Conservation (phyloP, 2,113 vertebrate species). For the Okapia johnstoni region DNA sequence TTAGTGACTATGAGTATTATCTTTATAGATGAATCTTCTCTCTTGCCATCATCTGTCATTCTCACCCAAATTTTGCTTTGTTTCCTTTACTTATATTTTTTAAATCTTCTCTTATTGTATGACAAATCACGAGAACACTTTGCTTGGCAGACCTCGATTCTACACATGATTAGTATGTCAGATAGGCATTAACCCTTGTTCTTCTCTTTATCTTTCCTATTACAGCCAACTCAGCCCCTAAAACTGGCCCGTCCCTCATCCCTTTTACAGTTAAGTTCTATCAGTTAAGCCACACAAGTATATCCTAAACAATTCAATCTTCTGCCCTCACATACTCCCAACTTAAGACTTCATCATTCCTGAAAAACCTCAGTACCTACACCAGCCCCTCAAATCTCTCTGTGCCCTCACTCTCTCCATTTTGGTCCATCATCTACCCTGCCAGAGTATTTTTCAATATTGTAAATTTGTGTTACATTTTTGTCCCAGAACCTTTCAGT, state of each 20-base stretch:
- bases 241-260: neutral
- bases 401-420: neutral
- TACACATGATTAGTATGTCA: neutral
- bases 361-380: neutral
- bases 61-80: neutral
- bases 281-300: neutral
- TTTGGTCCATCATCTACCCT: neutral
- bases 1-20: neutral
- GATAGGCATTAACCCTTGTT: neutral
- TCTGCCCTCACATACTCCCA: neutral
- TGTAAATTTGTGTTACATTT: neutral
- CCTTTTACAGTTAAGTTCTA: neutral
- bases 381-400: neutral
- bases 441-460: neutral
- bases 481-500: neutral
- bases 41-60: neutral
- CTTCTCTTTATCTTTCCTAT: constrained; percentile 1
- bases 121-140: neutral
- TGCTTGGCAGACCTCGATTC: neutral
- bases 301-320: neutral
- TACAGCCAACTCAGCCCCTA: neutral
- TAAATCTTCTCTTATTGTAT: neutral
- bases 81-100: neutral
- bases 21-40: neutral
- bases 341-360: neutral